Evolutionary conservation across 2,888 invertebrate species (phyloP).

Genomic region (Temnothorax ravouxi): DNA sequence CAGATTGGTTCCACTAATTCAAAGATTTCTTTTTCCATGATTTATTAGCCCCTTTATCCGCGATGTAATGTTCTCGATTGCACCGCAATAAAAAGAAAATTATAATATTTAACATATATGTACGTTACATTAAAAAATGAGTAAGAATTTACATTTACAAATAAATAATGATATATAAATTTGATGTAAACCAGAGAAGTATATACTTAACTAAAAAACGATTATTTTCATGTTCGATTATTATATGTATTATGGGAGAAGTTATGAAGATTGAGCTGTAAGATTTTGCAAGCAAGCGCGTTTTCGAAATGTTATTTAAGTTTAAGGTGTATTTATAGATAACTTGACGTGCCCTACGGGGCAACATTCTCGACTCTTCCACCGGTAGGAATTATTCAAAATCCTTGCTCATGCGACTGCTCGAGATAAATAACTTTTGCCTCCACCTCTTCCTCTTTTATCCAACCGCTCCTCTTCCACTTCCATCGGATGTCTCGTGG

Average conservation of each 20-base stretch:
- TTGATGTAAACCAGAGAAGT: not conserved
- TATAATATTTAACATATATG: not conserved
- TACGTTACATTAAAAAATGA: not conserved
- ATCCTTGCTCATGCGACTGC: slow-evolving; percentile 82
- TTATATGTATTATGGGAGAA: not conserved
- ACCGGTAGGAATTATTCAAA: slow-evolving; percentile 83
- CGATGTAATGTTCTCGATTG: not conserved
- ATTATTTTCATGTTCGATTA: not conserved
- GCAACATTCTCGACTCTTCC: slow-evolving; percentile 76
- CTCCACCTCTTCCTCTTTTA: slow-evolving; percentile 74
- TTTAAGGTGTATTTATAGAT: slow-evolving; percentile 67
- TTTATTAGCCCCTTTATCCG: not conserved
- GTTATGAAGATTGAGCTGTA: not conserved
- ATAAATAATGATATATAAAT: not conserved
- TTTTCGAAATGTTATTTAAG: slow-evolving; percentile 38
- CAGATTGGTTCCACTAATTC: slow-evolving; percentile 18
- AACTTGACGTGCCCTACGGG: slow-evolving; percentile 63
- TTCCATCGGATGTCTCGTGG: slow-evolving; percentile 79
- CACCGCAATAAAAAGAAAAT: not conserved
- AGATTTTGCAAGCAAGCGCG: not conserved
- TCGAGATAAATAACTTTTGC: slow-evolving; percentile 85
- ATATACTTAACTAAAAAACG: not conserved
- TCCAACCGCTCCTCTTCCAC: slow-evolving; percentile 73
- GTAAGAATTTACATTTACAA: not conserved
- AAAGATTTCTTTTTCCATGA: slow-evolving; percentile 4